A percentile compares a stretch with the other conserved stretches of the same genome.
phyloP scores from a whole-genome alignment of 2,113 vertebrate genomes.

The Marcusenius ussheri region DNA sequence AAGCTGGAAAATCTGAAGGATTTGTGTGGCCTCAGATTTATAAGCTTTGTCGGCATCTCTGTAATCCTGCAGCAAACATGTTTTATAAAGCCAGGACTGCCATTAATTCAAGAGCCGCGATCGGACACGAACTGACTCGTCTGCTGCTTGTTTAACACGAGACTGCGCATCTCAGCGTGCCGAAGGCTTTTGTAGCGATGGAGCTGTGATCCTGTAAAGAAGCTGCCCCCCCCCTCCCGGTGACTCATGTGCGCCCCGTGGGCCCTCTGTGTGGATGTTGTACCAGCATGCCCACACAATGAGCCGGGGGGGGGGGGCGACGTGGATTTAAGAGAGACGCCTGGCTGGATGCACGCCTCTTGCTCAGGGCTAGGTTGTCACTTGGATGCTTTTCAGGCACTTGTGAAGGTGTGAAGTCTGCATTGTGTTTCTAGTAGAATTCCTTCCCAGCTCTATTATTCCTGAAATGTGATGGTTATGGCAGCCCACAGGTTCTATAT shows the following conservation, averaged over 20 bases:
- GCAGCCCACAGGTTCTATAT: neutral
- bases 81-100: neutral
- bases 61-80: neutral
- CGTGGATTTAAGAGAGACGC: neutral
- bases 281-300: neutral
- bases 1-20: neutral
- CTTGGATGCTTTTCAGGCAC: neutral
- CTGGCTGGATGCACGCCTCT: neutral
- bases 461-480: neutral
- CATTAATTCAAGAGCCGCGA: neutral
- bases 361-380: neutral
- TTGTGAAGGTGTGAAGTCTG: neutral
- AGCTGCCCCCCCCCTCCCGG: neutral
- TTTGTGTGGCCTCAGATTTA: neutral
- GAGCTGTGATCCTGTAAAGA: neutral
- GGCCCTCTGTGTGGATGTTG: neutral
- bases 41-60: neutral
- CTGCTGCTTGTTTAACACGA: neutral
- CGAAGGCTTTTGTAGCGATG: neutral
- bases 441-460: neutral
- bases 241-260: neutral
- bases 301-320: neutral
- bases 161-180: neutral
- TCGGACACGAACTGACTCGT: neutral
- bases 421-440: neutral